Base-by-base conservation (phyloP, 2,888 invertebrate genomes). In the Drosophila tanythrix region DNA sequence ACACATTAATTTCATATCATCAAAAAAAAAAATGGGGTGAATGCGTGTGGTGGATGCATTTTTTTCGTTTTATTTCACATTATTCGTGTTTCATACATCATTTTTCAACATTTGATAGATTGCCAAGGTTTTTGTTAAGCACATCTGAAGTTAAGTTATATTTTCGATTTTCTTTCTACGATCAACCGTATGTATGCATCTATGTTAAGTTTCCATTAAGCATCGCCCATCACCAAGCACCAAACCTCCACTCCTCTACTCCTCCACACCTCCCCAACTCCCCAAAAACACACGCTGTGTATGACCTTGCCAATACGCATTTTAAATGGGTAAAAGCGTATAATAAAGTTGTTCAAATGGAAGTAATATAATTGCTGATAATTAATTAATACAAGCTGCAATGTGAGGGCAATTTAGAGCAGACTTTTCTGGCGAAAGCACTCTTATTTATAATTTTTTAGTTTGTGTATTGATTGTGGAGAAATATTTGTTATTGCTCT, bases 391-490 rank as follows among this genome's bases (percentile, higher is more conserved):
- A 15, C 46, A 7, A 25, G 21, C 21, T 46, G 46, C 25, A 46
- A 46, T 46, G 46, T 1, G 46, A 21, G 15, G 7, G 3, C 21
- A 46, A 46, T 46, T 46, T 46, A 3, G 7, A 21, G 46, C 13
- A 46, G 13, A 21, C 46, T 46, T 21, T 15, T 7, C 21, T 21
- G 15, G 15, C 21, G 21, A 46, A 25, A 25, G 15, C 46, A 15
- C 21, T 46, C 46, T 21, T 46, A 46, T 25, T 25, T 46, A 46
- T 46, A 21, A 46, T 21, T 46, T 21, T 25, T 7, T 46, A 46
- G 21, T 46, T 46, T 46, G 46, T 46, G 46, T 46, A 46, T 46
- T 46, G 46, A 46, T 46, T 46, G 46, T 46, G 46, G 46, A 15
- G 25, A 25, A 46, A 25, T 46, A 46, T 46, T 46, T 46, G 46